Evolutionary conservation across 2,113 vertebrate species (phyloP).

Genomic region (Labeo rohita): DNA sequence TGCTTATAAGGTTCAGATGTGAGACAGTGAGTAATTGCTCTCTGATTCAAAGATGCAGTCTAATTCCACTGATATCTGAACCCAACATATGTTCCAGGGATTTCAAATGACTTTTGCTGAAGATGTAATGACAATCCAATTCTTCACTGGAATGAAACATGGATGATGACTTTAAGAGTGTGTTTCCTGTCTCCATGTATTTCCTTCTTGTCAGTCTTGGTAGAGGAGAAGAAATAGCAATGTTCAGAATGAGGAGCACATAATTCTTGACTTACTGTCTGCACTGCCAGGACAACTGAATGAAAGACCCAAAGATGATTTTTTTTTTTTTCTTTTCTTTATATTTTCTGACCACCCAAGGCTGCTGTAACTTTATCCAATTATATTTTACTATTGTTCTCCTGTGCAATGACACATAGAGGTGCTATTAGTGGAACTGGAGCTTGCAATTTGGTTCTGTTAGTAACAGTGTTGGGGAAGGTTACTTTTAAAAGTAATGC

Average conservation of each 20-base stretch:
- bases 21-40: neutral
- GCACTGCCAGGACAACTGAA: neutral
- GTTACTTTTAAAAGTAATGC: too few relatives aligned
- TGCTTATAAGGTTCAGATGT: neutral
- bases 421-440: neutral
- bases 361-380: neutral
- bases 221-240: slow-evolving; percentile 35
- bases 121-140: slow-evolving; percentile 19
- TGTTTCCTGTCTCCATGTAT: slow-evolving; percentile 13
- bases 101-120: slow-evolving; percentile 11
- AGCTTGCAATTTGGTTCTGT: too few relatives aligned
- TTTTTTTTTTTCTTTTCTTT: neutral
- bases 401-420: neutral
- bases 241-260: slow-evolving; percentile 18
- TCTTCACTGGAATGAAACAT: slow-evolving; percentile 19
- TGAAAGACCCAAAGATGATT: neutral
- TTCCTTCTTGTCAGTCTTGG: slow-evolving; percentile 29
- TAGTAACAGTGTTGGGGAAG: too few relatives aligned
- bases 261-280: neutral
- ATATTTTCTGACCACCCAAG: neutral
- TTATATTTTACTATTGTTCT: neutral
- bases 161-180: slow-evolving; percentile 9
- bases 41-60: neutral
- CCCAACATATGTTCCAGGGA: slow-evolving; percentile 1
- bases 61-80: neutral